Conservation (phyloP, 2,113 vertebrate species). For the Brachypteracias leptosomus region DNA sequence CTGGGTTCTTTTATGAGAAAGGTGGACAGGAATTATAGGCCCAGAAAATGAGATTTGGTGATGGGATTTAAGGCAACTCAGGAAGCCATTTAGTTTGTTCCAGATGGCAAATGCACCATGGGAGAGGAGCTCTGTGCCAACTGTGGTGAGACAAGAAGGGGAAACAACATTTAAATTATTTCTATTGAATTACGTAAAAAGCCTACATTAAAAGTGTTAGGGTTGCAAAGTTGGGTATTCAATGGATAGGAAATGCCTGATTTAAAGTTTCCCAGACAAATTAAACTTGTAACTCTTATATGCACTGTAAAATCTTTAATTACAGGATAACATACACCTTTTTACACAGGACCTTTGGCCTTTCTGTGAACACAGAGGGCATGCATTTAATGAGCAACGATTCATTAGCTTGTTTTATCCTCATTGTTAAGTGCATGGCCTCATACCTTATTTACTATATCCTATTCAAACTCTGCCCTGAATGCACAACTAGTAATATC, state of each 20-base stretch:
- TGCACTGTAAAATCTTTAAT: slow-evolving; percentile 2
- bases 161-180: background rate
- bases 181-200: background rate
- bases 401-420: slow-evolving; percentile 1
- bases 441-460: slow-evolving; percentile 22
- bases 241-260: background rate
- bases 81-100: background rate
- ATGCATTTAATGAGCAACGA: background rate
- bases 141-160: background rate
- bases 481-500: slow-evolving; percentile 17
- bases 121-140: background rate
- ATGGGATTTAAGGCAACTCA: background rate
- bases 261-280: background rate
- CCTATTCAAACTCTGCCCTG: slow-evolving; percentile 4
- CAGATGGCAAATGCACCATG: background rate
- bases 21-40: background rate
- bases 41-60: background rate
- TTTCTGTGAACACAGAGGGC: background rate
- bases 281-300: background rate
- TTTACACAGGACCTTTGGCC: background rate
- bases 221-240: background rate
- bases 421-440: background rate
- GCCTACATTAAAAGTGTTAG: background rate
- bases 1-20: background rate
- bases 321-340: background rate